Percentiles rank a stretch among this genome's conserved stretches.
Evolutionary conservation across 2,113 vertebrate genomes (phyloP).

Genomic region (Crypturellus undulatus): DNA sequence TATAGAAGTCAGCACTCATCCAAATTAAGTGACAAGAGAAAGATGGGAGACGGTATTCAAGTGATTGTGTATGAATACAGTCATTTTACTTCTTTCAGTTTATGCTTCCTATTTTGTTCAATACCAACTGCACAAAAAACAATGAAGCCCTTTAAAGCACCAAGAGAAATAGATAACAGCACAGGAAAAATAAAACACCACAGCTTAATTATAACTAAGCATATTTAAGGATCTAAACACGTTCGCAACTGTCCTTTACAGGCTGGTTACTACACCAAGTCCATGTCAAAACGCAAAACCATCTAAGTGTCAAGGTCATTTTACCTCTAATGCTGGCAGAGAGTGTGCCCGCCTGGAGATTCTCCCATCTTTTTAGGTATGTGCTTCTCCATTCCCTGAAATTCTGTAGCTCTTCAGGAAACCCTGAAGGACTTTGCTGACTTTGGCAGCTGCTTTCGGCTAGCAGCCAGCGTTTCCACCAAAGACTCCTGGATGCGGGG

Average conservation of each 20-base stretch:
- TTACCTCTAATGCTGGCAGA: not conserved
- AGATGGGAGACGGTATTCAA: not conserved
- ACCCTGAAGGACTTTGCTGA: not conserved
- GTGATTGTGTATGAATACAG: not conserved
- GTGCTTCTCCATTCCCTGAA: not conserved
- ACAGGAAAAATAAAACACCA: not conserved
- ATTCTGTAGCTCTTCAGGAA: not conserved
- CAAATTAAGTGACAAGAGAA: slow-evolving; percentile 2
- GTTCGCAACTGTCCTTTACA: not conserved
- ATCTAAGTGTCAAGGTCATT: not conserved
- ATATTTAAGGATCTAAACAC: not conserved
- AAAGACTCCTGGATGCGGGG: not conserved
- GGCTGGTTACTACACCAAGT: not conserved
- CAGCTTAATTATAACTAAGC: not conserved
- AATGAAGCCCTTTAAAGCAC: not conserved
- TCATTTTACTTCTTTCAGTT: not conserved
- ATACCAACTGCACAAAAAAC: not conserved
- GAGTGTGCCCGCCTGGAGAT: not conserved
- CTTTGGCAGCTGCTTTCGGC: not conserved
- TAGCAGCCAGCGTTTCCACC: not conserved
- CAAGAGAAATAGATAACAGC: not conserved
- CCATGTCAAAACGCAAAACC: not conserved
- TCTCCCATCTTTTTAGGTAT: not conserved
- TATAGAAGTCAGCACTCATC: not conserved
- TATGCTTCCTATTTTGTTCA: not conserved